A percentile compares a stretch with the other conserved stretches of the same genome.
Conservation (phyloP, 2,888 invertebrate genomes). For the Nymphalis c-album region DNA sequence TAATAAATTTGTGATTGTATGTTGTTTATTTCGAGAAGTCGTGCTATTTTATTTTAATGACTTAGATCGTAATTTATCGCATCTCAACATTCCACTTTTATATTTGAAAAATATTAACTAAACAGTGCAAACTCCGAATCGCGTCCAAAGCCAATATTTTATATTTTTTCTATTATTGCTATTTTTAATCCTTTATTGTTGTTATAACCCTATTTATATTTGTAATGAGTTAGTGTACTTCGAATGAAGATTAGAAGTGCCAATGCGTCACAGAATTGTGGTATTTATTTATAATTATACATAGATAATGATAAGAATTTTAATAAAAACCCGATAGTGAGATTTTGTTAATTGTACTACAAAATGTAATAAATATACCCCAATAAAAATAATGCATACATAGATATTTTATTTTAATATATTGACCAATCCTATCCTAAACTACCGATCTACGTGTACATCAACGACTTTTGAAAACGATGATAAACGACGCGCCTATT, state of each 20-base stretch:
- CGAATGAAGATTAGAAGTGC: conserved; percentile 55
- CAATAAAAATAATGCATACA: conserved; percentile 35
- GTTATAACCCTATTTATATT: conserved; percentile 28
- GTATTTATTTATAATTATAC: conserved; percentile 66
- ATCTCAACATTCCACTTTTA: conserved; percentile 17
- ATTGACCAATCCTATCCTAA: conserved; percentile 20
- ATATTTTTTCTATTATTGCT: conserved; percentile 43
- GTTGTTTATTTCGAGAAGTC: background rate
- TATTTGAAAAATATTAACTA: conserved; percentile 41
- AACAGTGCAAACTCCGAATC: conserved; percentile 47
- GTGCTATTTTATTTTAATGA: conserved; percentile 21
- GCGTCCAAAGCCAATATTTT: conserved; percentile 52
- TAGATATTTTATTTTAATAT: conserved; percentile 27
- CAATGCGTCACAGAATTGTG: conserved; percentile 66
- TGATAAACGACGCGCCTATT: background rate
- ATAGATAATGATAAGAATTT: conserved; percentile 61
- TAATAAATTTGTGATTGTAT: background rate
- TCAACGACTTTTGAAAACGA: conserved; percentile 1
- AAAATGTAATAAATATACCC: conserved; percentile 41
- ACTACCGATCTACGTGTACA: conserved; percentile 16
- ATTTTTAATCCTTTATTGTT: conserved; percentile 32
- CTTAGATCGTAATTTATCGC: background rate
- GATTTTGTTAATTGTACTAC: conserved; percentile 49
- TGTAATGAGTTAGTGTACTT: conserved; percentile 27
- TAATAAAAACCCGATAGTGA: conserved; percentile 71